These are phyloP conservation scores for Belonocnema kinseyi DNA, from an alignment of 1,140 invertebrate genomes.

Conservation along the genomic window DNA sequence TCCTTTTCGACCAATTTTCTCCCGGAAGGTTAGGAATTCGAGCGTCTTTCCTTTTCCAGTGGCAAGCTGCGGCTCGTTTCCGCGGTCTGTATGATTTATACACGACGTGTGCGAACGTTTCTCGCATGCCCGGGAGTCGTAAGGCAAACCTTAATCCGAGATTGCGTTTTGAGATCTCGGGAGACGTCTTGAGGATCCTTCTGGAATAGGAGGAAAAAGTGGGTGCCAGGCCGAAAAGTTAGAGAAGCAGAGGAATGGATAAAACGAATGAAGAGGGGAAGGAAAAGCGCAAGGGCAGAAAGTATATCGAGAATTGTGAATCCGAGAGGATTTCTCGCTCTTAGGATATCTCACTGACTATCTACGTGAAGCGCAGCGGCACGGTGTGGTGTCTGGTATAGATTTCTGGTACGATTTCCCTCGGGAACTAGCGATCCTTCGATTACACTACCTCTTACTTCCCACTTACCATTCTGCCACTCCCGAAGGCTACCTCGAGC, in stretches of 20 bases:
- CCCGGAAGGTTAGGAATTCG: conserved; percentile 2
- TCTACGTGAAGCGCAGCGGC: conserved; percentile 35
- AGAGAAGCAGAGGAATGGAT: conserved; percentile 33
- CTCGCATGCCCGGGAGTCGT: conserved; percentile 18
- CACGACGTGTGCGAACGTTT: conserved; percentile 17
- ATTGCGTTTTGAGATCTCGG: conserved; percentile 42
- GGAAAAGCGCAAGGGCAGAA: neutral
- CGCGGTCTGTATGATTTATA: conserved; percentile 28
- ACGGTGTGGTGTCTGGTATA: conserved; percentile 47
- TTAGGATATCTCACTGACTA: neutral
- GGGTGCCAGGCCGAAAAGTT: conserved; percentile 8
- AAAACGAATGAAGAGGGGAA: neutral
- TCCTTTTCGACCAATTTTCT: conserved; percentile 4
- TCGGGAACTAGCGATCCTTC: conserved; percentile 39
- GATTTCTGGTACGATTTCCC: conserved; percentile 59
- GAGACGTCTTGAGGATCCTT: conserved; percentile 1
- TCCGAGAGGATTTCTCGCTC: neutral
- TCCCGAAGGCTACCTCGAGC: neutral
- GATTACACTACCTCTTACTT: conserved; percentile 25
- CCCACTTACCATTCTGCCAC: neutral
- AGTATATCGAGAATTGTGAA: conserved; percentile 29
- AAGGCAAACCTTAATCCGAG: conserved; percentile 48
- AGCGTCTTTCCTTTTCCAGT: conserved; percentile 12
- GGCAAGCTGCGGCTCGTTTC: conserved; percentile 13
- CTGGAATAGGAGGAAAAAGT: neutral